Base-by-base conservation (phyloP, 2,797 vertebrate species). In the Scomberomorus guttatus region DNA sequence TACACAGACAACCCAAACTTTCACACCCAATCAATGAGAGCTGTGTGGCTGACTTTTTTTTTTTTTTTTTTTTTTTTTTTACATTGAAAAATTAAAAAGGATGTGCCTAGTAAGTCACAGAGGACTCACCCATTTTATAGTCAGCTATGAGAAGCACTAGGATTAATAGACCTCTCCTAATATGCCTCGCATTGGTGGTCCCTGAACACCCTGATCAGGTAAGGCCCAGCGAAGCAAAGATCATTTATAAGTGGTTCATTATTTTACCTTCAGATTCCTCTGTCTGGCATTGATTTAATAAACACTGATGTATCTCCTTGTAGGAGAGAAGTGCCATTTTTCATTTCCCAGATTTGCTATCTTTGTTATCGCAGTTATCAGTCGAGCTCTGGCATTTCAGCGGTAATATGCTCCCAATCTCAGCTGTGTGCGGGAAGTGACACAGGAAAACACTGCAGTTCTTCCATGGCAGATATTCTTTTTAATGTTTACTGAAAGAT, bases 181-280 rank as follows among this genome's bases (percentile, higher is more conserved):
- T 95, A 94, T 88, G 91, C 86, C 85, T 89, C 86, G 93, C 89
- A 70, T 88, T 89, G 90, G 94, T 91, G 93, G 93, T 95, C 93
- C 95, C 94, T 85, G 83, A 94, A 88, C 93, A 92, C 90, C 84
- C 89, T 93, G 87, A 94, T 95, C 95, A 95, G 95, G 94, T 95
- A 88, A 73, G 78, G 94, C 95, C 95, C 94, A 92, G 91, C 93
- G 93, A 96, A 96, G 95, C 96, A 94, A 95, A 96, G 96, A 96
- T 97, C 95, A 96, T 96, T 97, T 97, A 95, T 97, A 96, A 97
- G 95, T 95, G 95, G 95, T 96, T 97, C 96, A 95, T 98, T 97
- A 98, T 97, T 97, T 98, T 96, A 95, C 95, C 96, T 95, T 95
- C 93, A 94, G 94, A 95, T 95, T 96, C 95, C 94, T 96, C 91